These are phyloP conservation scores for Neuroterus valhalla DNA, from an alignment of 1,140 invertebrate species.

Conservation along the genomic window DNA sequence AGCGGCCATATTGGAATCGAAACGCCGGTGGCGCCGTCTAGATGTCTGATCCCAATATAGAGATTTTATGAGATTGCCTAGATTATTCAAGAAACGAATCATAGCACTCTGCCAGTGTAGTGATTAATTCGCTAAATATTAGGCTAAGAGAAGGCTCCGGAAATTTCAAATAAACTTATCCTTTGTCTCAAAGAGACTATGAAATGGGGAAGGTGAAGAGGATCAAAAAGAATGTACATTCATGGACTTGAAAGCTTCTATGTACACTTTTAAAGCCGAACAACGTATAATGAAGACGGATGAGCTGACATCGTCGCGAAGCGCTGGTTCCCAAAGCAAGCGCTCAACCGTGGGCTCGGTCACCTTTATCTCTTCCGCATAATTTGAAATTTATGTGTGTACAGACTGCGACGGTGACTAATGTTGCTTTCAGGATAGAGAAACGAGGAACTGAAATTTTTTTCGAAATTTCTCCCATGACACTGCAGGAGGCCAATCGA, in stretches of 20 bases:
- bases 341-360: conserved; percentile 42
- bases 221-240: conserved; percentile 5
- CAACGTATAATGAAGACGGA: conserved; percentile 55
- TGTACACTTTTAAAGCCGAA: conserved; percentile 42
- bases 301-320: conserved; percentile 44
- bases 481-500: conserved; percentile 3
- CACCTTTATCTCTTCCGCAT: conserved; percentile 66
- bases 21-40: no score
- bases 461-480: conserved; percentile 3
- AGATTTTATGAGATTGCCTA: no score
- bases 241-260: neutral
- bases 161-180: neutral
- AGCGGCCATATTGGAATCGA: no score
- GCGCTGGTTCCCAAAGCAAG: conserved; percentile 43
- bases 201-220: neutral
- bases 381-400: conserved; percentile 64
- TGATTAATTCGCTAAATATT: neutral
- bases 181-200: neutral
- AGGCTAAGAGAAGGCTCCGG: neutral
- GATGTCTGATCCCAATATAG: no score
- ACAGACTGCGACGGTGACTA: conserved; percentile 39
- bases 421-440: conserved; percentile 45
- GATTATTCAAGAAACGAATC: no score
- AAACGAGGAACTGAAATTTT: conserved; percentile 28
- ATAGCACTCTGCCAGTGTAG: no score